Evolutionary conservation across 2,113 vertebrate genomes (phyloP), one percentile per base, ranked within the genome.

Genomic region (Tinamus guttatus): DNA sequence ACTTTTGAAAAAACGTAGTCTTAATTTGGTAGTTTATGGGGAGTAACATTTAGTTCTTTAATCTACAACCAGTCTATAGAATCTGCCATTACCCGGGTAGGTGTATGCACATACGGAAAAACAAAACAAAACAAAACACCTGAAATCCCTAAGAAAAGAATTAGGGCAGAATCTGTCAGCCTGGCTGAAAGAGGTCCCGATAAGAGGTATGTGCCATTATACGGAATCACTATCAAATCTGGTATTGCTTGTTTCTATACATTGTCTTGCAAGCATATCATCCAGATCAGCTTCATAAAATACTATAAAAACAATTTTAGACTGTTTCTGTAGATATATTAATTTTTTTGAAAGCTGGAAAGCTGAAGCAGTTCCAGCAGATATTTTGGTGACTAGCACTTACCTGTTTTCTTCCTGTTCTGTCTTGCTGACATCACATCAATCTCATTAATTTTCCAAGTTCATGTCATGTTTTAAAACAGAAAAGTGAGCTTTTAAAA

Each of bases 341-440:
- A 87, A 60, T 64, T 28, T 94, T 64, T 94, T 64, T 74, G 58
- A 91, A 65, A 92, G 74, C 85, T 86, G 76, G 60, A 64, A 90
- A 73, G 69, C 75, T 89, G 81, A 13, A 76, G 75, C 32, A 65
- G 36, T 77, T 89, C 18, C 84, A 89, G 63, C 82, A 77, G 94
- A 75, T 95, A 82, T 76, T 91, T 64, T 4, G 85, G 11, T 65
- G 22, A 82, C 45, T 32, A 60, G 65, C 40, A 63, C 65, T 82
- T 65, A 20, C 41, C 51, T 79, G 67, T 38, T 68, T 41, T 8
- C 13, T 40, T 89, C 24, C 40, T 80, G n/a, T 59, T 79, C 62
- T 79, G 32, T 85, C 81, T 85, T 69, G 27, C 40, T 88, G 0
- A 0, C 49, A 45, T 82, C 81, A 49, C 51, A 77, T 30, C 16